A percentile compares a stretch with the other conserved stretches of the same genome.
Conservation (phyloP, 1,140 invertebrate genomes). For the Belonocnema kinseyi region DNA sequence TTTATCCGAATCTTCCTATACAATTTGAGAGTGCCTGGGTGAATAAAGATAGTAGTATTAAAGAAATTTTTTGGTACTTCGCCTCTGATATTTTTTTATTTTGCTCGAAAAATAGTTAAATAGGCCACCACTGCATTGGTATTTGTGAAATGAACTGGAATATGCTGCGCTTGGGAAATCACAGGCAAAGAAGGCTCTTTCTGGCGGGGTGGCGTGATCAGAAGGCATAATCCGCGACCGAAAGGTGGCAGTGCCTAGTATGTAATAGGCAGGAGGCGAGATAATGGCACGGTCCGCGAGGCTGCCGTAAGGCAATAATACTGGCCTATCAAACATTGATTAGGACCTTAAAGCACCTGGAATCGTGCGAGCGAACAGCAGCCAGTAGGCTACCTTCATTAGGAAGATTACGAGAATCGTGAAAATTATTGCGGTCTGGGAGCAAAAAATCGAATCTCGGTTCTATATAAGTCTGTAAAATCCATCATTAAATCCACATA, state of each 20-base stretch:
- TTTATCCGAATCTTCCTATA: no score
- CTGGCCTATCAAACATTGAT: conserved; percentile 70
- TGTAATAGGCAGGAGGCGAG: conserved; percentile 62
- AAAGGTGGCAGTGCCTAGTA: conserved; percentile 57
- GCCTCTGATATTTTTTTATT: no score
- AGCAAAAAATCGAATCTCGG: neutral
- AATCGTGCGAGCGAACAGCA: conserved; percentile 59
- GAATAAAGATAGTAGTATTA: no score
- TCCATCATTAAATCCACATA: neutral
- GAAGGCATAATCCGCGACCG: conserved; percentile 64
- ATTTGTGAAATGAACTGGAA: conserved; percentile 5
- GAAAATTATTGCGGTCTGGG: conserved; percentile 48
- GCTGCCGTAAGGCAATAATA: conserved; percentile 65
- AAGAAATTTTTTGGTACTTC: no score
- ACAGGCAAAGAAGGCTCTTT: neutral
- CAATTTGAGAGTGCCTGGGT: no score
- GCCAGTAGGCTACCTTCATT: conserved; percentile 59
- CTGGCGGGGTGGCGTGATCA: conserved; percentile 62
- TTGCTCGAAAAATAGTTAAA: no score
- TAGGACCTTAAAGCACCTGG: conserved; percentile 67
- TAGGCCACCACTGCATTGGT: neutral
- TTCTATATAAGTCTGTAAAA: neutral
- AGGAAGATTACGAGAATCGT: conserved; percentile 64
- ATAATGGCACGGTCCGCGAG: conserved; percentile 65
- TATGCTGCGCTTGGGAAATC: conserved; percentile 27